Conservation (phyloP, 2,888 invertebrate genomes). For the Autographa gamma region DNA sequence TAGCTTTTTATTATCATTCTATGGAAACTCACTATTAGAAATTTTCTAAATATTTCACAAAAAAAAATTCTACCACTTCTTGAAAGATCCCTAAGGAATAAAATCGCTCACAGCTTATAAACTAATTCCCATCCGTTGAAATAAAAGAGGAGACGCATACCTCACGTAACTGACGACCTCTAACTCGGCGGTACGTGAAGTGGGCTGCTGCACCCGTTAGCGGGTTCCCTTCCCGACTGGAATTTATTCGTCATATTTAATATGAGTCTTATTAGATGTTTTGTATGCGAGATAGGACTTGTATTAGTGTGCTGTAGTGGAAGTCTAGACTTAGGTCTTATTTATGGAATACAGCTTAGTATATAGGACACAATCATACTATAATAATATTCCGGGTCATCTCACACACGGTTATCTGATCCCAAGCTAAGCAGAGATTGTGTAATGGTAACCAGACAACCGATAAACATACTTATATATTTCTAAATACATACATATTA, state of each 20-base stretch:
- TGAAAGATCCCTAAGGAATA: background rate
- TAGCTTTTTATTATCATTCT: no score
- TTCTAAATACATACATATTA: no score
- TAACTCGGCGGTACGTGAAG: conserved; percentile 60
- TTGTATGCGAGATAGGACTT: background rate
- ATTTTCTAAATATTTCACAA: no score
- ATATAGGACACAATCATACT: no score
- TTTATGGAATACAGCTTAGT: no score
- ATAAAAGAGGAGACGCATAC: conserved; percentile 69
- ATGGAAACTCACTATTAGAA: no score
- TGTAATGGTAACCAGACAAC: no score
- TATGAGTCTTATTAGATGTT: conserved; percentile 21
- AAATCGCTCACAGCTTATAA: conserved; percentile 16
- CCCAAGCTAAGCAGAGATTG: no score
- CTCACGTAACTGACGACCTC: conserved; percentile 63
- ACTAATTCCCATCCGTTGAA: conserved; percentile 42
- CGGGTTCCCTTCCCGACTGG: conserved; percentile 58
- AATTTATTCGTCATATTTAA: conserved; percentile 53
- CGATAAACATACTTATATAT: no score
- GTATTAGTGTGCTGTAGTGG: background rate
- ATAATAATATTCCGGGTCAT: no score
- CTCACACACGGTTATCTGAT: no score
- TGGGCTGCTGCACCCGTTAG: conserved; percentile 63
- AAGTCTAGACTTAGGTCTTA: no score
- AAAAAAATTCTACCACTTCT: background rate